Evolutionary conservation across 2,113 vertebrate species (phyloP), one percentile per base, ranked within the genome.

Genomic region (Dromas ardeola): DNA sequence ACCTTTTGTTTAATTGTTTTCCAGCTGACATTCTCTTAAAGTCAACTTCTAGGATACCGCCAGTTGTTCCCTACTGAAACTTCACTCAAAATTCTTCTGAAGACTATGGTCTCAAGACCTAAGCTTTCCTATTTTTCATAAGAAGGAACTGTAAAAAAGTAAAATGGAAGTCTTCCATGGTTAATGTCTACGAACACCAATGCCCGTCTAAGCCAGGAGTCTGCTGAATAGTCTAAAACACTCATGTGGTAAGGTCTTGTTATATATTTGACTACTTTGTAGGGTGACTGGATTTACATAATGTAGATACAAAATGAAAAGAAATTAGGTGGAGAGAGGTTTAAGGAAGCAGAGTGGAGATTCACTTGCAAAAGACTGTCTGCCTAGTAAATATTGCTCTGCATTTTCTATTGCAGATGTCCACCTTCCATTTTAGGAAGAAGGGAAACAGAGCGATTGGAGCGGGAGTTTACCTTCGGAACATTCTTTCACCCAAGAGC

Each of bases 181-280:
- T 19, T 82, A 55, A 52, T 11, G 30, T 30, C 43, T 76, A 21
- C 36, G 45, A 78, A 3, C 0, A 3, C 8, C 34, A 88, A 42
- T 1, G 21, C 4, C 7, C 0, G 1, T 25, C 22, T 81, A 13
- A n/a, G 19, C 18, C 36, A 72, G 53, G 10, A 74, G 32, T 29
- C 20, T 67, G 27, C 32, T 49, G 38, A 32, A 42, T 45, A 26
- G 53, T 66, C n/a, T 58, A 8, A 29, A 80, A 32, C 12, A 73
- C 6, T 1, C 30, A 20, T 1, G 4, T 58, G 12, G 13, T 23
- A 73, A 53, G 17, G 26, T 45, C 56, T 55, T 30, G 5, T 50
- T 66, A 62, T 6, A 9, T 45, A 40, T 40, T 82, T 65, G 52
- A 81, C 43, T 56, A 26, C 21, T 43, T 58, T 0, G 3, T 45